Conservation (phyloP, 2,113 vertebrate species). For the Galemys pyrenaicus region DNA sequence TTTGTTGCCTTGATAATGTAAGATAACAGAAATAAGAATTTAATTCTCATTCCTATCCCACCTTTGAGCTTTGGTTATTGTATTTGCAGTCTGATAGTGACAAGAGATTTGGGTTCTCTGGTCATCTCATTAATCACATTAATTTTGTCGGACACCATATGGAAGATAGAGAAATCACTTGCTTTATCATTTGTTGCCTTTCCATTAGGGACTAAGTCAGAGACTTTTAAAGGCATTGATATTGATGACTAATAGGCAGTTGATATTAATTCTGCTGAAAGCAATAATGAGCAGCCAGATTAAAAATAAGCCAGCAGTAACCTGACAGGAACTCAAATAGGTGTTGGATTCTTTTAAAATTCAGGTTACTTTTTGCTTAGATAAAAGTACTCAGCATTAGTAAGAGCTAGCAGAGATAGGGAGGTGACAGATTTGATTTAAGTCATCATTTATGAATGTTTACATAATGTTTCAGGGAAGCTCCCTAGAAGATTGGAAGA, state of each 20-base stretch:
- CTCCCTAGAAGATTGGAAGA: neutral
- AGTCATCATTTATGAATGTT: neutral
- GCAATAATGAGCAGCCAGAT: neutral
- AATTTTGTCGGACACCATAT: slow-evolving; percentile 52
- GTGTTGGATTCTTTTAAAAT: neutral
- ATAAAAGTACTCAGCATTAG: neutral
- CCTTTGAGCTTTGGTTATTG: slow-evolving; percentile 43
- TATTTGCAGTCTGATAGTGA: neutral
- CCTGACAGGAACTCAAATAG: neutral
- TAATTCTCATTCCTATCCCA: neutral
- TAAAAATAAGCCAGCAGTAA: neutral
- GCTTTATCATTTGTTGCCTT: neutral
- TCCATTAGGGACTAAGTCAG: neutral
- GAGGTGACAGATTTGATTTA: neutral
- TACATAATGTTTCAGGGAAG: slow-evolving; percentile 21
- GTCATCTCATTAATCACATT: slow-evolving; percentile 65
- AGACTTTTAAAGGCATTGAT: slow-evolving; percentile 1
- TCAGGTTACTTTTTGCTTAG: neutral
- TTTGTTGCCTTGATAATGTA: neutral
- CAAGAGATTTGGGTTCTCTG: slow-evolving; percentile 28
- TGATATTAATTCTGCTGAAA: slow-evolving; percentile 48
- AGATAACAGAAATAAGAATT: neutral
- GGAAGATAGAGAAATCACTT: slow-evolving; percentile 47
- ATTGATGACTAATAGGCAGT: neutral
- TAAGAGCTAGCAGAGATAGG: neutral